Evolutionary conservation across 1,140 invertebrate genomes (phyloP).

Genomic region (Metaphire vulgaris): DNA sequence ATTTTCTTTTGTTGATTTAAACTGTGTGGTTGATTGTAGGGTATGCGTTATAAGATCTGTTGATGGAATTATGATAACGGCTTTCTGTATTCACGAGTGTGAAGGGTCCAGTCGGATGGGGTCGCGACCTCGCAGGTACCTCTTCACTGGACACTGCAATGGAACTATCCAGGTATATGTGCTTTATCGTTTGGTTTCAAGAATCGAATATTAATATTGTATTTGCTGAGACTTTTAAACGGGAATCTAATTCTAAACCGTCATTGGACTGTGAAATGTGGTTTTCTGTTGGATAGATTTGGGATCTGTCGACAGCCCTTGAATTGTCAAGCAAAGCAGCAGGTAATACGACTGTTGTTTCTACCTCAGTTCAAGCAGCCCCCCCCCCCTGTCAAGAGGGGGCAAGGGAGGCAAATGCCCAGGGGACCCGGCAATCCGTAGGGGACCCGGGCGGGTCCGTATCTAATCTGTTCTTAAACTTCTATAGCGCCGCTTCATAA

Average conservation of each 20-base stretch:
- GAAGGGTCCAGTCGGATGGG: constrained; percentile 85
- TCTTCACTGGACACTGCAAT: constrained; percentile 90
- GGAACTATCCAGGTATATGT: constrained; percentile 71
- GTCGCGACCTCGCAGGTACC: constrained; percentile 77
- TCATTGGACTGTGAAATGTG: background rate
- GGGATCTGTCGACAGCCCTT: constrained; percentile 92
- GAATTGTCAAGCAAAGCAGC: constrained; percentile 68
- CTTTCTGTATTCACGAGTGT: constrained; percentile 94
- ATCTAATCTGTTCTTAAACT: no score
- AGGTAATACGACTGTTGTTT: no score
- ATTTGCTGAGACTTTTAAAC: constrained; percentile 14
- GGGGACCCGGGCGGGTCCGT: no score
- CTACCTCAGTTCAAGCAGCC: no score
- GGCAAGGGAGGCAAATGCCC: no score
- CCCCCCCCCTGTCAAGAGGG: no score
- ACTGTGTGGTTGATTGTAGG: constrained; percentile 54
- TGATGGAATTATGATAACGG: constrained; percentile 86
- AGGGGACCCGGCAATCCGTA: no score
- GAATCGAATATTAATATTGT: background rate
- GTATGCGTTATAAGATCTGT: constrained; percentile 92
- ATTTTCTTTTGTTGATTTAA: background rate
- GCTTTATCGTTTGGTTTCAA: background rate
- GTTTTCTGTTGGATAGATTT: constrained; percentile 61
- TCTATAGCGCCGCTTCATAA: no score
- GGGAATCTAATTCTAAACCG: background rate